Percentiles rank a stretch among this genome's conserved stretches.
phyloP scores from a whole-genome alignment of 35 echinoderm and acorn worm genomes.

The Stichopus chloronotus region DNA sequence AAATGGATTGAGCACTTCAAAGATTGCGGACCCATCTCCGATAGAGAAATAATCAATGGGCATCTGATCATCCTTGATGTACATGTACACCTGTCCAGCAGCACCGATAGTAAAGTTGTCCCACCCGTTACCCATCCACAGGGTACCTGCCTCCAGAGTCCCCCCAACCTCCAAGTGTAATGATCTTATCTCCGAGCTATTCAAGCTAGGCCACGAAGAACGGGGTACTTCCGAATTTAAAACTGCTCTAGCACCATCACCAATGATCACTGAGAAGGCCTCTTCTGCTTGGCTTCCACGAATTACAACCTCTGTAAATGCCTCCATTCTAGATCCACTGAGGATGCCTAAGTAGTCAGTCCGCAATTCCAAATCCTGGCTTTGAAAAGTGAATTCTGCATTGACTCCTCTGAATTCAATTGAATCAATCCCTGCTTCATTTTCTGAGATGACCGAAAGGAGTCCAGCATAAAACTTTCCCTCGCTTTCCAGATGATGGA shows the following conservation, averaged over 20 bases:
- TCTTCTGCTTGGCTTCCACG: conserved; percentile 34
- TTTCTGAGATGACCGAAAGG: conserved; percentile 32
- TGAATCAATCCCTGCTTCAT: conserved; percentile 33
- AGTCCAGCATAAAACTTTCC: conserved; percentile 61
- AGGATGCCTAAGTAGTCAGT: conserved; percentile 56
- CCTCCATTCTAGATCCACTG: conserved; percentile 52
- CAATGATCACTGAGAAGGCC: conserved; percentile 58
- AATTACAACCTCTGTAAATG: conserved; percentile 33
- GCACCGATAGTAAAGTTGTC: conserved; percentile 23
- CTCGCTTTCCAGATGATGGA: conserved; percentile 50
- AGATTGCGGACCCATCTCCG: not conserved
- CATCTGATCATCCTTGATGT: conserved; percentile 26
- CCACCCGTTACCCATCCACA: conserved; percentile 50
- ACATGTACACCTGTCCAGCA: conserved; percentile 37
- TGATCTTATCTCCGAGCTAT: conserved; percentile 39
- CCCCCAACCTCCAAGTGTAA: conserved; percentile 51
- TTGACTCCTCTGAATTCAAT: conserved; percentile 48
- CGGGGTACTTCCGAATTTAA: not conserved
- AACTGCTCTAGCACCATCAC: conserved; percentile 48
- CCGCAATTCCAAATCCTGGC: conserved; percentile 50
- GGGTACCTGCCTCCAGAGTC: conserved; percentile 66
- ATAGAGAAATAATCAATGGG: not conserved
- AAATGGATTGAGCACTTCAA: conserved; percentile 44
- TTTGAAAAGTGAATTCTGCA: conserved; percentile 64
- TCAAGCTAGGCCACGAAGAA: not conserved